phyloP scores from a whole-genome alignment of 2,888 invertebrate genomes.

The Meteorus colon region DNA sequence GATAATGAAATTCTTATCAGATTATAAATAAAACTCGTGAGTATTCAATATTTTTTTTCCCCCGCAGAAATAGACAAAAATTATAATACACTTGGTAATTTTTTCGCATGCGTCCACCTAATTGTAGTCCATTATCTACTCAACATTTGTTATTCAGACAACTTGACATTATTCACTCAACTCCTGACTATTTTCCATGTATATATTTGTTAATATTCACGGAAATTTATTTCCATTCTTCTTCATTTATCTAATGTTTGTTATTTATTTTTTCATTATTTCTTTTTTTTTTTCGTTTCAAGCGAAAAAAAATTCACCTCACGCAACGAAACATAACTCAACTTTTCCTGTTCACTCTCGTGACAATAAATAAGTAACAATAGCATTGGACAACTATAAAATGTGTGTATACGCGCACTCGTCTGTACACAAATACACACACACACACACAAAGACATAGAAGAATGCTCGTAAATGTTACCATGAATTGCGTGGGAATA shows the following conservation, averaged over 20 bases:
- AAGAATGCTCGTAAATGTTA: conserved; percentile 39
- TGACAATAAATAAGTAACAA: conserved; percentile 39
- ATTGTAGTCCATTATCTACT: too few species aligned
- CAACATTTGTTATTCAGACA: too few species aligned
- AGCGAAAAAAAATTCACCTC: conserved; percentile 3
- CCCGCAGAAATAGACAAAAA: too few species aligned
- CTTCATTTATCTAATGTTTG: neutral
- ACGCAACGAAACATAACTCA: neutral
- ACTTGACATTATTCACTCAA: too few species aligned
- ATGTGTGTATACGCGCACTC: neutral
- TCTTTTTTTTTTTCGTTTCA: neutral
- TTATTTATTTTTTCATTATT: neutral
- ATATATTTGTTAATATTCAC: conserved; percentile 5
- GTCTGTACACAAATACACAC: neutral
- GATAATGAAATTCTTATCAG: too few species aligned
- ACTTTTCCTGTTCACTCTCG: conserved; percentile 6
- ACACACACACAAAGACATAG: conserved; percentile 2
- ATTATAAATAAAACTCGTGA: too few species aligned
- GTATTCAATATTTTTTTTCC: too few species aligned
- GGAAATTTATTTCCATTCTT: neutral
- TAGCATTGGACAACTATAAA: conserved; percentile 16
- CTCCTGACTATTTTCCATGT: too few species aligned
- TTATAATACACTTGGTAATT: too few species aligned
- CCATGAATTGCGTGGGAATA: conserved; percentile 40
- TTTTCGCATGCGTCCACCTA: too few species aligned